Evolutionary conservation across 1,140 invertebrate genomes (phyloP).

Genomic region (Cotesia typhae): DNA sequence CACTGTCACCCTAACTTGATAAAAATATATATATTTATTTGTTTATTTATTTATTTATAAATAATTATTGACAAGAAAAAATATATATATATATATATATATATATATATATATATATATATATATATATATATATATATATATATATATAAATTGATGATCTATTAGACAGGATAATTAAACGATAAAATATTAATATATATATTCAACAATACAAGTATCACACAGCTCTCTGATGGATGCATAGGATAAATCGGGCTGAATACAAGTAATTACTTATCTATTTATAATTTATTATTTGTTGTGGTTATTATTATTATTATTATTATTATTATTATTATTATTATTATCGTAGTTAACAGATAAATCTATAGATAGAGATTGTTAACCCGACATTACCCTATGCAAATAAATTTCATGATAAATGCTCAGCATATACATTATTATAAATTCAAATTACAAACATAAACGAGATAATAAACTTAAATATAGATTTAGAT

Average conservation of each 20-base stretch:
- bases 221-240: slow-evolving; percentile 33
- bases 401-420: slow-evolving; percentile 19
- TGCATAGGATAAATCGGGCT: slow-evolving; percentile 25
- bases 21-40: not conserved
- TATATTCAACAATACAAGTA: slow-evolving; percentile 32
- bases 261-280: slow-evolving; percentile 9
- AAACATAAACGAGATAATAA: slow-evolving; percentile 1
- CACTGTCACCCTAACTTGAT: slow-evolving; percentile 21
- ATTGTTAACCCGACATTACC: slow-evolving; percentile 15
- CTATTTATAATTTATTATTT: not conserved
- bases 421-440: not conserved
- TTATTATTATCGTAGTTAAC: not conserved
- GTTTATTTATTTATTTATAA: not conserved
- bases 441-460: slow-evolving; percentile 1
- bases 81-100: no score
- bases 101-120: no score
- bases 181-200: not conserved
- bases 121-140: no score
- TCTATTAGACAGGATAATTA: slow-evolving; percentile 17
- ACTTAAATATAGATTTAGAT: not conserved
- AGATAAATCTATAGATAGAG: not conserved
- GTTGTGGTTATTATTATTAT: not conserved
- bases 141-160: not conserved
- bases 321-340: not conserved
- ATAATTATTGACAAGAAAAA: not conserved